phyloP scores from a whole-genome alignment of 2,113 vertebrate species.

The Rattus norvegicus region GRCr8 NC_086026.1:104321501-104322000 shows the following conservation, averaged over 20 bases:
- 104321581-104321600: constrained; percentile 4
- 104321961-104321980: constrained; percentile 25
- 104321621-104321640: background rate
- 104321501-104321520: background rate
- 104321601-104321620: background rate
- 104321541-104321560: background rate
- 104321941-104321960: constrained; percentile 13
- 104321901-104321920: constrained; percentile 48
- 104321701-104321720: background rate
- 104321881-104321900: constrained; percentile 61
- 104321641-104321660: constrained; percentile 40
- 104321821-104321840: constrained; percentile 43
- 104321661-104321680: background rate
- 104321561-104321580: background rate
- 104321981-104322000: constrained; percentile 60
- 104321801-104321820: constrained; percentile 70
- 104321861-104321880: constrained; percentile 48
- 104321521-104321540: background rate
- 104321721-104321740: constrained; percentile 40
- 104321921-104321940: constrained; percentile 49
- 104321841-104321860: constrained; percentile 44
- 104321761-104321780: constrained; percentile 68
- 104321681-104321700: background rate
- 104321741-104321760: constrained; percentile 46
- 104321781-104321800: constrained; percentile 71